phyloP scores from a whole-genome alignment of 2,113 vertebrate genomes.

The Psephotus haematonotus region DNA sequence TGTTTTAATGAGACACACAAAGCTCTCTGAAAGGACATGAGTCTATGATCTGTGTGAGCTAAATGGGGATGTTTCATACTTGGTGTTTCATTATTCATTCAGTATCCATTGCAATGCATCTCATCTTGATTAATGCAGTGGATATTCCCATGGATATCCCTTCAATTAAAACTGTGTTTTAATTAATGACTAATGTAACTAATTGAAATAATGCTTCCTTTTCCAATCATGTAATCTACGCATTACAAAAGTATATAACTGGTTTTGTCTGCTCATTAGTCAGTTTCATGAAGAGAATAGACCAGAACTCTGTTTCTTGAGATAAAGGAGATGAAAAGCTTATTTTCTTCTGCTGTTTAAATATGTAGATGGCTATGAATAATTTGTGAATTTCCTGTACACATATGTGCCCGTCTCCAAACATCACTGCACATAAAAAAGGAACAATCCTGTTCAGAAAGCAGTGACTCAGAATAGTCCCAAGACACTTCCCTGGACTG shows the following conservation, averaged over 20 bases:
- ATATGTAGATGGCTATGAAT: background rate
- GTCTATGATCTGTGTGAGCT: background rate
- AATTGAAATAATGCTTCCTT: constrained; percentile 35
- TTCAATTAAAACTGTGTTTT: constrained; percentile 25
- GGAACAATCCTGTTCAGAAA: background rate
- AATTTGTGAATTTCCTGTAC: background rate
- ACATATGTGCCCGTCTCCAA: background rate
- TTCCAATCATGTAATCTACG: constrained; percentile 3
- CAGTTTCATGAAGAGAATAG: background rate
- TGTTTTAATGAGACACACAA: constrained; percentile 6
- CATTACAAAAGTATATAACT: background rate
- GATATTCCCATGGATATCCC: background rate
- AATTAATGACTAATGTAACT: background rate
- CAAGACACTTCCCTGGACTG: background rate
- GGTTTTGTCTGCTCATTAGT: constrained; percentile 31
- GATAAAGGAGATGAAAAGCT: background rate
- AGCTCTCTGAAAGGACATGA: background rate
- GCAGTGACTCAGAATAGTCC: background rate
- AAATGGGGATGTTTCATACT: background rate
- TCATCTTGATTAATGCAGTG: constrained; percentile 22
- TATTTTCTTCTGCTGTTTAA: background rate
- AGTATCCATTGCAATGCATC: constrained; percentile 3
- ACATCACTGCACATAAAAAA: background rate
- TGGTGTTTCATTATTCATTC: constrained; percentile 13
- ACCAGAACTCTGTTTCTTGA: background rate